Evolutionary conservation across 2,797 vertebrate genomes (phyloP), one percentile per base, ranked within the genome.

Genomic region (Danio jaintianensis): DNA sequence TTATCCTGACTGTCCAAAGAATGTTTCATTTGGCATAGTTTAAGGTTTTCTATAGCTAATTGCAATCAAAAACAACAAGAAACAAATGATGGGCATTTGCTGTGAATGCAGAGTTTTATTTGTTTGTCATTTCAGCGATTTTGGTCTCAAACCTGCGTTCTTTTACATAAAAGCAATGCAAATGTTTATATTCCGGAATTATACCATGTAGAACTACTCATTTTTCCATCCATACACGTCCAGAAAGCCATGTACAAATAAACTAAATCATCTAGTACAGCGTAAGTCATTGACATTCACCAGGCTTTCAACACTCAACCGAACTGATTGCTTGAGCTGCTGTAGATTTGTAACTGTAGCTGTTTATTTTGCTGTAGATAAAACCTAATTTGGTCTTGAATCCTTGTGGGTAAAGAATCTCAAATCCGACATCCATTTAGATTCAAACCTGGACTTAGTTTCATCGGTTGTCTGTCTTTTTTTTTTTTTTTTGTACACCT

Each of bases 1-100:
- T 29, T 73, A 7, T 47, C 50, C 61, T 63, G 56, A 69, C 71
- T 67, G 68, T 86, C 81, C 81, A 84, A 81, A 85, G 83, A 85
- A 84, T 81, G 62, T 81, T 61, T 70, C 72, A 66, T 48, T 82
- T 58, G 64, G n/a, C 43, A 5, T 45, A 79, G 29, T 62, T 48
- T 29, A 77, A 47, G 40, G 45, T 78, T 71, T 53, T 79, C n/a
- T 71, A 62, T 43, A 62, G 77, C 67, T 55, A 76, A 6, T 55
- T 76, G 62, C 74, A 71, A 79, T 79, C 77, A 71, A 63, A 62
- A 63, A 58, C n/a, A 6, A 70, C 43, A 20, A 68, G 58, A 62
- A 67, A 15, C 15, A n/a, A n/a, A n/a, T n/a, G 4, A 12, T 52
- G 77, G 67, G 18, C 47, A 71, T 79, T 79, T 61, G n/a, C 29